phyloP scores from a whole-genome alignment of 2,113 vertebrate genomes.

The Thinocorus orbignyianus region DNA sequence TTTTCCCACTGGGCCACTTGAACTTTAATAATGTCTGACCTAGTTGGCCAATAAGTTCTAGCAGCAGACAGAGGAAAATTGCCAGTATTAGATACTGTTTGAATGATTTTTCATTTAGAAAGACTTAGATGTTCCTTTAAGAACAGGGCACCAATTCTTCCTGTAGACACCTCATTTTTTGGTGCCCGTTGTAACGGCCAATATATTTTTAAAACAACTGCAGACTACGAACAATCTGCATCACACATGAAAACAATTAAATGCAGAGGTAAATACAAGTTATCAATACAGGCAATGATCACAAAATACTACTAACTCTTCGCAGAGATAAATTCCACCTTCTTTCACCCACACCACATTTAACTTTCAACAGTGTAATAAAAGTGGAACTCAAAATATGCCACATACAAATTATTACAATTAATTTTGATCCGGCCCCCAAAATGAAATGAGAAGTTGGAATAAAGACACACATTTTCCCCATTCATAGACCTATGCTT shows the following conservation, averaged over 20 bases:
- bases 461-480: background rate
- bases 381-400: background rate
- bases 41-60: constrained; percentile 77
- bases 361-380: background rate
- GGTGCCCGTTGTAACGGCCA: background rate
- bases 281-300: background rate
- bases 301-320: background rate
- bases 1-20: constrained; percentile 74
- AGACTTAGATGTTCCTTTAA: constrained; percentile 71
- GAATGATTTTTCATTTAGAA: constrained; percentile 77
- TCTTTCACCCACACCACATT: background rate
- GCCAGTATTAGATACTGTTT: constrained; percentile 70
- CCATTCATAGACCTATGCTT: background rate
- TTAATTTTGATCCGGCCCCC: background rate
- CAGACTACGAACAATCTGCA: background rate
- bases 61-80: constrained; percentile 74
- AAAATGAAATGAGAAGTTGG: background rate
- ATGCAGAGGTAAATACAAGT: background rate
- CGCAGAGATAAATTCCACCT: background rate
- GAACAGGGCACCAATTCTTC: constrained; percentile 61
- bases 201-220: constrained; percentile 31
- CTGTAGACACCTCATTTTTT: constrained; percentile 60
- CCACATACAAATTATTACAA: background rate
- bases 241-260: background rate
- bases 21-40: constrained; percentile 82